Evolutionary conservation across 2,797 vertebrate species (phyloP).

Genomic region (Rhabdophis nuchalis): DNA sequence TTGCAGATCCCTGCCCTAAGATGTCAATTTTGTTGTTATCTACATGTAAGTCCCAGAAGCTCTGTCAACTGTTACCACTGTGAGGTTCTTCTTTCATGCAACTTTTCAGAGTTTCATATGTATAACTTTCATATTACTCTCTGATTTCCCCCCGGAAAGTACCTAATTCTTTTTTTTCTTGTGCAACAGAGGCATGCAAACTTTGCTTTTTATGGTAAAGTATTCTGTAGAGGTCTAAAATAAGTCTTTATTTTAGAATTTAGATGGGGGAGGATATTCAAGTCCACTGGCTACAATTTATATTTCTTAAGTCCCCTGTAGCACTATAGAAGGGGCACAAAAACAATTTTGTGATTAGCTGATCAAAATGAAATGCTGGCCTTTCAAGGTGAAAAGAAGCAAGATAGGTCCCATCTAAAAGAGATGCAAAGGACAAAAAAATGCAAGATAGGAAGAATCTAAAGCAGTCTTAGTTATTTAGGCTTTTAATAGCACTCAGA

Average conservation of each 20-base stretch:
- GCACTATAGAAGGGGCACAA: not conserved
- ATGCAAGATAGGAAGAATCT: constrained; percentile 43
- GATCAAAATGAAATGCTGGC: not conserved
- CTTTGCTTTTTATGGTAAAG: not conserved
- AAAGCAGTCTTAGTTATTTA: constrained; percentile 28
- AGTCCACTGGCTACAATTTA: not conserved
- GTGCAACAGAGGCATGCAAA: not conserved
- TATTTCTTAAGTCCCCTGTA: not conserved
- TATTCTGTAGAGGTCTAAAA: not conserved
- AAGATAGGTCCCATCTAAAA: not conserved
- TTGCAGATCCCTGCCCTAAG: not conserved
- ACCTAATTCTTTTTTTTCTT: not conserved
- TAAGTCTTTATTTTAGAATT: not conserved
- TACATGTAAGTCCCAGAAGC: not conserved
- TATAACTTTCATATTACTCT: not conserved
- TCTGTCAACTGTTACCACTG: not conserved
- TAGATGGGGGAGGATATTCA: not conserved
- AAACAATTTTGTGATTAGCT: not conserved
- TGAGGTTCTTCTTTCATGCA: not conserved
- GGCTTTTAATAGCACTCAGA: constrained; percentile 22
- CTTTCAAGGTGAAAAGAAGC: not conserved
- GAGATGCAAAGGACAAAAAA: not conserved
- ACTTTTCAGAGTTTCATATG: not conserved
- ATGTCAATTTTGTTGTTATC: not conserved
- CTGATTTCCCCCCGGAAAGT: not conserved